Evolutionary conservation across 2,113 vertebrate genomes (phyloP).

Genomic region (Crotalus tigris): DNA sequence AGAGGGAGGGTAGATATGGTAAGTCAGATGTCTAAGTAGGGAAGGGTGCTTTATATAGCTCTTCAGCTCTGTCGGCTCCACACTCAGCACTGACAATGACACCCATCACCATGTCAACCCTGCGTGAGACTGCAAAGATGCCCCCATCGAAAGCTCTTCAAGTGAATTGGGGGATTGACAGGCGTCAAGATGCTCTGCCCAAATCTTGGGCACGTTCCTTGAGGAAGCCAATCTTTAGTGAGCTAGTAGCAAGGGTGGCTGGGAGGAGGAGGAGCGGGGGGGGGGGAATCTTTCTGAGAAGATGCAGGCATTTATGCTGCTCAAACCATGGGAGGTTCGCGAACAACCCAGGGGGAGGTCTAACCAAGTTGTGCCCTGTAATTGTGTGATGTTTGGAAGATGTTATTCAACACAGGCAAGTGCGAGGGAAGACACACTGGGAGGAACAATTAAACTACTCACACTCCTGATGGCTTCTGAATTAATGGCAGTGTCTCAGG

Average conservation of each 20-base stretch:
- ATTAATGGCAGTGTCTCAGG: slow-evolving; percentile 64
- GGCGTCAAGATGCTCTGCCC: neutral
- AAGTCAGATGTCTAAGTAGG: neutral
- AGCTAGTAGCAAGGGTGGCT: neutral
- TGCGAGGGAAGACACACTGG: slow-evolving; percentile 9
- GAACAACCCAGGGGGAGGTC: slow-evolving; percentile 5
- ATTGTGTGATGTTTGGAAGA: slow-evolving; percentile 30
- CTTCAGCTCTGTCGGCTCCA: neutral
- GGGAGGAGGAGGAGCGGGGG: neutral
- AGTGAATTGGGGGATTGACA: neutral
- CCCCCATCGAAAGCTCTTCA: neutral
- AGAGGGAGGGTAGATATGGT: neutral
- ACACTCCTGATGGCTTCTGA: slow-evolving; percentile 53
- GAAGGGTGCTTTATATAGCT: neutral
- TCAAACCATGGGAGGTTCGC: slow-evolving; percentile 18
- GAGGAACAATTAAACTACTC: slow-evolving; percentile 55
- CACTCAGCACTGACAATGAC: neutral
- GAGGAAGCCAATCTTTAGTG: neutral
- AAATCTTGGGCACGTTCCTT: neutral
- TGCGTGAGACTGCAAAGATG: neutral
- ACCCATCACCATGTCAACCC: neutral
- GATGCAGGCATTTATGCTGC: slow-evolving; percentile 6
- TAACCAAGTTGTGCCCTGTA: neutral
- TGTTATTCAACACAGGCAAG: slow-evolving; percentile 42
- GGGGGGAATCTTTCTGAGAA: neutral